phyloP scores from a whole-genome alignment of 2,113 vertebrate species.

The Lycocorax pyrrhopterus region DNA sequence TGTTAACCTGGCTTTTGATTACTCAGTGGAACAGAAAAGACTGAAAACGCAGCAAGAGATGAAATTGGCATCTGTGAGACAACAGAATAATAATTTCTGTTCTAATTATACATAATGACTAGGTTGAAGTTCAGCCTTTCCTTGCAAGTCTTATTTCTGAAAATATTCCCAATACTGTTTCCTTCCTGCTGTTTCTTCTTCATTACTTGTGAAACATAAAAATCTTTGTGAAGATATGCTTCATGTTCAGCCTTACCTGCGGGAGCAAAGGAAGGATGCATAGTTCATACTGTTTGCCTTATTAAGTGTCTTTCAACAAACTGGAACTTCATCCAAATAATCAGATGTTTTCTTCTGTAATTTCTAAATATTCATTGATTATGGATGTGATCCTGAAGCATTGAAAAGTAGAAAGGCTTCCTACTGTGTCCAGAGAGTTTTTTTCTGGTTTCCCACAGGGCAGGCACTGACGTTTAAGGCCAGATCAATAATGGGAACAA shows the following conservation, averaged over 20 bases:
- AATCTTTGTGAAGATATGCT: not conserved
- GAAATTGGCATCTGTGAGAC: not conserved
- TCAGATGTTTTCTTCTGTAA: not conserved
- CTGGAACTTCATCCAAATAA: not conserved
- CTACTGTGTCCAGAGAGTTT: not conserved
- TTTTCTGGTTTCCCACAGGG: not conserved
- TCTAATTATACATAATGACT: not conserved
- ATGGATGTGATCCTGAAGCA: not conserved
- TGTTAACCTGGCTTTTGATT: not conserved
- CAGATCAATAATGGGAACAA: rapidly evolving
- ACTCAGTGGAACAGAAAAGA: not conserved
- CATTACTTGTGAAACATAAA: not conserved
- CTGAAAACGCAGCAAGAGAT: not conserved
- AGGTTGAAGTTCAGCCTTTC: not conserved
- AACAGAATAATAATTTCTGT: not conserved
- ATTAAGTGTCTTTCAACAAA: not conserved
- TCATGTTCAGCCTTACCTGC: not conserved
- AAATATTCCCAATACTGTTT: not conserved
- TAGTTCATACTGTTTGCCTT: rapidly evolving
- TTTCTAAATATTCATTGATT: not conserved
- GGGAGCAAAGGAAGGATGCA: not conserved
- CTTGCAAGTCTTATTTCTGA: not conserved
- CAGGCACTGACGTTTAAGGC: rapidly evolving
- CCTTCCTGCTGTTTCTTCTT: not conserved
- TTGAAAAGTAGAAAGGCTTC: not conserved